Base-by-base conservation (phyloP, 2,888 invertebrate species). In the Zygaena filipendulae region DNA sequence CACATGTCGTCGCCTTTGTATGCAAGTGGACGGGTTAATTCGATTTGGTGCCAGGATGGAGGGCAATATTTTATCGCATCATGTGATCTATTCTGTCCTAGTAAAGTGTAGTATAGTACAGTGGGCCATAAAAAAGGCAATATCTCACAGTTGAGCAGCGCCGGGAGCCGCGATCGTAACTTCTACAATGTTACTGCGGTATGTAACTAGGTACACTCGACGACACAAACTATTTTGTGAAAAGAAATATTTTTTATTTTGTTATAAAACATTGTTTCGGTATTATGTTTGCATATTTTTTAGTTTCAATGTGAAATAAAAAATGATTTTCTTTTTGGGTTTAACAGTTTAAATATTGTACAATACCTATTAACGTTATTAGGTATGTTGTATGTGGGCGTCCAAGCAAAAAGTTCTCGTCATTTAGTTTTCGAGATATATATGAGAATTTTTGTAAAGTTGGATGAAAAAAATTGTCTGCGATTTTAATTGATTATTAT, bases 21-120 rank as follows among this genome's bases (percentile, higher is more conserved):
- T 75, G 75, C 75, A 72, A 72, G 77, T 72, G 72, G 77, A 77
- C 72, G 77, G 75, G 72, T 75, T 77, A 77, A 79, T 71, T 75
- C 77, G 64, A 77, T 77, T 79, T 75, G 66, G 60, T 59, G 54
- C 52, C 56, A 64, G 61, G 60, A 63, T 64, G 59, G 63, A 68
- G 68, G 68, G 74, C 69, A 64, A 75, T 77, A 75, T 79, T 77
- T 79, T 75, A 79, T 77, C 67, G 72, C 63, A 77, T 72, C 72
- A 72, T 77, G 75, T 75, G 77, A 77, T 77, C 77, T 75, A 69
- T 75, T 75, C 70, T 75, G 70, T 74, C 67, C 71, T 62, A 66
- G 67, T 64, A 60, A 72, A 72, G 68, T 53, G 48, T 52, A 52
- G 50, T 71, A 71, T 71, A 72, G 74, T 66, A 69, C 69, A 75